Conservation (phyloP, 2,888 invertebrate genomes). For the Drosophila borealis region DNA sequence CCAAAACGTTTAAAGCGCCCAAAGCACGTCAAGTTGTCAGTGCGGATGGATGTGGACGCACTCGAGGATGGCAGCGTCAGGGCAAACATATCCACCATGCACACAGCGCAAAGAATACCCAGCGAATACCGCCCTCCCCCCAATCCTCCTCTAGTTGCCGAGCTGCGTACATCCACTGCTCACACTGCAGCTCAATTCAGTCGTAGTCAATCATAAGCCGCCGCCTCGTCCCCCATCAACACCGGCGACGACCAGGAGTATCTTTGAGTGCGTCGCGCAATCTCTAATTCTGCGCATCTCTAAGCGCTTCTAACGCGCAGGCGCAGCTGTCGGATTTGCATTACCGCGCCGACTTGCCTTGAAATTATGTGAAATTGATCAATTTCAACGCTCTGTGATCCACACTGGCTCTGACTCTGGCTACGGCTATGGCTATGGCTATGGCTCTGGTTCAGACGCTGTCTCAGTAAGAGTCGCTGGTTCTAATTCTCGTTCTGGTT, state of each 20-base stretch:
- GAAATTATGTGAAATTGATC: slow-evolving; percentile 84
- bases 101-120: no score
- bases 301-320: slow-evolving; percentile 76
- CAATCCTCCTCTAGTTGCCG: not conserved
- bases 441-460: slow-evolving; percentile 6
- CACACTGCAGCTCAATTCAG: slow-evolving; percentile 72
- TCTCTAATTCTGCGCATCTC: slow-evolving; percentile 39
- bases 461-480: slow-evolving; percentile 8
- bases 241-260: not conserved
- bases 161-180: slow-evolving; percentile 34
- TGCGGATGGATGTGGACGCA: slow-evolving; percentile 61
- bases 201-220: slow-evolving; percentile 81
- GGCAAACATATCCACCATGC: slow-evolving; percentile 17
- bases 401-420: slow-evolving; percentile 4
- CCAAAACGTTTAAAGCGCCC: slow-evolving; percentile 77
- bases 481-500: slow-evolving; percentile 17
- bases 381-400: slow-evolving; percentile 82
- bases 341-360: slow-evolving; percentile 75
- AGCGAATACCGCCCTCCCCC: no score
- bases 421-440: not conserved
- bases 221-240: slow-evolving; percentile 9
- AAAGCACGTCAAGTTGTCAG: slow-evolving; percentile 80
- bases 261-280: slow-evolving; percentile 4
- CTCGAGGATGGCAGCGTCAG: slow-evolving; percentile 52
- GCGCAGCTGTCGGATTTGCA: slow-evolving; percentile 81